These are phyloP conservation scores for Periplaneta americana DNA, from an alignment of 1,140 invertebrate species.

Conservation along the genomic window DNA sequence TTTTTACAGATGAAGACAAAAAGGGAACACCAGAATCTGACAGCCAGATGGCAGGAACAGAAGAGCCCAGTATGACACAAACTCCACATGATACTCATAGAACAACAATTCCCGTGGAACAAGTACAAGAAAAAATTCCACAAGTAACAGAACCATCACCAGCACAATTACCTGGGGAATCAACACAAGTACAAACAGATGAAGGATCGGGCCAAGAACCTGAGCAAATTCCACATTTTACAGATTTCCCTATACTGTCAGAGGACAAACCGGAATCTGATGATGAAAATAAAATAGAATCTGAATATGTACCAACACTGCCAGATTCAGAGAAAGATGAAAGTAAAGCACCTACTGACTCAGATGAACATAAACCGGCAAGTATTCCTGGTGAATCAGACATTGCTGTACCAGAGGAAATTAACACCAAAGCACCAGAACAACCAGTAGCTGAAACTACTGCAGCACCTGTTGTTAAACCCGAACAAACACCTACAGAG, in stretches of 20 bases:
- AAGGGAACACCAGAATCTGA: conserved; percentile 16
- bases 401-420: neutral
- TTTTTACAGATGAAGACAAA: conserved; percentile 12
- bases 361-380: neutral
- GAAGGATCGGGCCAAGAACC: conserved; percentile 15
- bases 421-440: neutral
- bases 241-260: neutral
- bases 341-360: too few relatives aligned
- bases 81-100: neutral
- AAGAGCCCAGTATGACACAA: neutral
- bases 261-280: neutral
- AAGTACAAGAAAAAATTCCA: neutral
- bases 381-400: neutral
- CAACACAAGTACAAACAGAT: conserved; percentile 11
- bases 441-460: neutral
- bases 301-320: neutral
- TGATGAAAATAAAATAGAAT: neutral
- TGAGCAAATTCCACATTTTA: neutral
- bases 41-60: conserved; percentile 20
- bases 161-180: conserved; percentile 20
- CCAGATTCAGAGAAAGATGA: too few relatives aligned
- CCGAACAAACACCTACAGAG: neutral
- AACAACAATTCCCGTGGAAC: neutral
- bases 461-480: neutral
- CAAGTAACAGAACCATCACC: conserved; percentile 8